Conservation (phyloP, 2,888 invertebrate species). For the Tribolium freemani region DNA sequence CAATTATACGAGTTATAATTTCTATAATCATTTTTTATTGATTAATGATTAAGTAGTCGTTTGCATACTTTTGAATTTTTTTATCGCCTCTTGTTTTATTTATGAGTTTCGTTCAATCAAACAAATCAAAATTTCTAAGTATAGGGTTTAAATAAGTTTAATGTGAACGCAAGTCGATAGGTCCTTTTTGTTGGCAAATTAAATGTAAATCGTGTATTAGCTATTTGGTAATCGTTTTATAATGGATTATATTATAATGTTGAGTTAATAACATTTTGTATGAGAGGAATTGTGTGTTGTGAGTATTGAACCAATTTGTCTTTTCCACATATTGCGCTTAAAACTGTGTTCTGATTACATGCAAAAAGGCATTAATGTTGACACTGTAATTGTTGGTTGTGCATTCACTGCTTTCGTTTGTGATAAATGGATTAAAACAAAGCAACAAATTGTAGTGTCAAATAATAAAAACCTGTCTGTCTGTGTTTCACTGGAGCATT, state of each 20-base stretch:
- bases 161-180: neutral
- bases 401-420: constrained; percentile 18
- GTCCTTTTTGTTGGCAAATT: neutral
- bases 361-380: constrained; percentile 14
- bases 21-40: constrained; percentile 23
- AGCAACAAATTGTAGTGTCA: constrained; percentile 19
- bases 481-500: neutral
- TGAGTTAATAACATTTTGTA: neutral
- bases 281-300: neutral
- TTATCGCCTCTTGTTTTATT: neutral
- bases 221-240: neutral
- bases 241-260: neutral
- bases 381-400: constrained; percentile 21
- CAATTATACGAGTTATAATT: constrained; percentile 16
- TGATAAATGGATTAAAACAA: constrained; percentile 29
- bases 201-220: neutral
- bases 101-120: neutral
- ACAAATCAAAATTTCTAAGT: neutral
- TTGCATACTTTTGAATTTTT: constrained; percentile 11
- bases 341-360: constrained; percentile 6
- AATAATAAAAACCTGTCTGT: constrained; percentile 15
- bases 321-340: neutral
- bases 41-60: constrained; percentile 9
- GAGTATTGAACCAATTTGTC: neutral
- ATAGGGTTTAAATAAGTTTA: neutral